A percentile compares a stretch with the other conserved stretches of the same genome.
Evolutionary conservation across 2,113 vertebrate genomes (phyloP).

Genomic region (Pterocles orientalis): DNA sequence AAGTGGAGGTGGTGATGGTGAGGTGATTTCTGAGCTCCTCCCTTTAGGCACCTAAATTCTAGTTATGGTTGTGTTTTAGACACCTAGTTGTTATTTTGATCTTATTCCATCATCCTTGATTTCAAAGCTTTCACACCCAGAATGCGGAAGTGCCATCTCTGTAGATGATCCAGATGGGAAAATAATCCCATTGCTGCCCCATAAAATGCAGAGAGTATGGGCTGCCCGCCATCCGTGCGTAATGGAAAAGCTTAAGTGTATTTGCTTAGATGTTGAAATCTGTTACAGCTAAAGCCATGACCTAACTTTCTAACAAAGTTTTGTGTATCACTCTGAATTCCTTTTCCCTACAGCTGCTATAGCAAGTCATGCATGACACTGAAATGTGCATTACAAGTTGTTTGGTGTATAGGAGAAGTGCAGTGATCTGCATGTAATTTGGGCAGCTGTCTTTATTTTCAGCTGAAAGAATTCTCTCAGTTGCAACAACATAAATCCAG

Average conservation of each 20-base stretch:
- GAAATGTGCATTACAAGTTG: constrained; percentile 47
- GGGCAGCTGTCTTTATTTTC: constrained; percentile 53
- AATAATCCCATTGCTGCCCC: neutral
- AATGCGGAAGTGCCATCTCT: neutral
- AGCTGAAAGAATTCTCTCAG: constrained; percentile 57
- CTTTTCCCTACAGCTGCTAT: constrained; percentile 21
- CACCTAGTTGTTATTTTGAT: neutral
- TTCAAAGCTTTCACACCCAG: neutral
- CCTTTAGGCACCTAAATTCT: neutral
- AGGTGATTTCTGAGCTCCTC: neutral
- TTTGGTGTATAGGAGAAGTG: constrained; percentile 47
- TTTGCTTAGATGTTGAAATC: constrained; percentile 41
- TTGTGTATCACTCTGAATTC: constrained; percentile 7
- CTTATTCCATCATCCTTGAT: neutral
- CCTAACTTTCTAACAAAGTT: constrained; percentile 17
- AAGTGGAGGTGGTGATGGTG: neutral
- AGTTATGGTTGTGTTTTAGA: neutral
- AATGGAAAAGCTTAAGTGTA: neutral
- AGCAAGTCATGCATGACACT: constrained; percentile 39
- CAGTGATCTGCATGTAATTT: constrained; percentile 54
- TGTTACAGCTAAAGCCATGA: neutral
- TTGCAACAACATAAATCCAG: constrained; percentile 62
- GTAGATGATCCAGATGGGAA: neutral
- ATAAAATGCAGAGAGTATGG: neutral
- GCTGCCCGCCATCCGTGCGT: neutral